Conservation (phyloP, 1,140 invertebrate genomes). For the Pogonomyrmex barbatus region DNA sequence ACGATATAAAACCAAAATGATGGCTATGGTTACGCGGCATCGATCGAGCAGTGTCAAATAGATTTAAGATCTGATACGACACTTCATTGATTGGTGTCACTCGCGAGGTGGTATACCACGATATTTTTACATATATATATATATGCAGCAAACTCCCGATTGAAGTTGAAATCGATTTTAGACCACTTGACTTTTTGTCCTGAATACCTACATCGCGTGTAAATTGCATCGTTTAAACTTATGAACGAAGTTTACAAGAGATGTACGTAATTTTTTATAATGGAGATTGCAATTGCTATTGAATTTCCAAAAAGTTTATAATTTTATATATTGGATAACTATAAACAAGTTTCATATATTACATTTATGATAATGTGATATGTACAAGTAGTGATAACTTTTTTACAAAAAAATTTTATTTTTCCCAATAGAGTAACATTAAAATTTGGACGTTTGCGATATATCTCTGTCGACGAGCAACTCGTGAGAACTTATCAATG, state of each 20-base stretch:
- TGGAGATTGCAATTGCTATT: constrained; percentile 21
- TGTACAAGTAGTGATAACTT: constrained; percentile 9
- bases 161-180: constrained; percentile 33
- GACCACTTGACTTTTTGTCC: background rate
- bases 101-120: background rate
- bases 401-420: constrained; percentile 15
- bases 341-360: background rate
- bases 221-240: background rate
- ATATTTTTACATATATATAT: background rate
- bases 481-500: constrained; percentile 44
- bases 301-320: constrained; percentile 2
- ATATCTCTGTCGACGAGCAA: background rate
- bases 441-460: background rate
- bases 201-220: background rate
- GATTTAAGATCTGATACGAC: constrained; percentile 11
- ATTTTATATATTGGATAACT: background rate
- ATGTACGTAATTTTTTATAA: constrained; percentile 12
- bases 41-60: constrained; percentile 1
- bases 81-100: constrained; percentile 38
- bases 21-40: background rate
- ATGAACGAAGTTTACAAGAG: background rate
- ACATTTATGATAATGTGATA: background rate
- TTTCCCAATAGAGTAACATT: background rate
- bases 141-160: background rate
- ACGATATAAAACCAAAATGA: background rate